Evolutionary conservation across 2,113 vertebrate species (phyloP), one percentile per base, ranked within the genome.

Genomic region (Lynx canadensis): DNA sequence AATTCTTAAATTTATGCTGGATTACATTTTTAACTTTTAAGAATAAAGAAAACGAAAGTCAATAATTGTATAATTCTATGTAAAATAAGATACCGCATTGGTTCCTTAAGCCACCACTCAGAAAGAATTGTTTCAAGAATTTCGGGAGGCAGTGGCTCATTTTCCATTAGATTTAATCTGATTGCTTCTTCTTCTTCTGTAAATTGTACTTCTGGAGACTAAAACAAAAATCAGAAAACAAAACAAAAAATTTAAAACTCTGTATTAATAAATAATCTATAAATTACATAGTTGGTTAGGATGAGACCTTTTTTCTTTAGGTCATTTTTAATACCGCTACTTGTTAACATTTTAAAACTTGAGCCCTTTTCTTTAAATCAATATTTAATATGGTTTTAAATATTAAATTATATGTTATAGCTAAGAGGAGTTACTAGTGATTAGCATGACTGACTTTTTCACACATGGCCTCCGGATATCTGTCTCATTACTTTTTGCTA

Each of bases 61-160:
- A 88, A 4, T 36, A 68, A 89, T 86, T 79, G 14, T 78, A 97
- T 19, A 94, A 88, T 74, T 13, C 80, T 71, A 50, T 50, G n/a
- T 71, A 81, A 52, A 97, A 84, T 89, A 66, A 89, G 97, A 60
- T 98, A 99, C 99, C 98, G 98, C 98, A 99, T 99, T 84, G 99
- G 99, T 94, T 99, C 99, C 95, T 99, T 98, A 95, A 98, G 98
- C 99, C 99, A 99, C 99, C 99, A 99, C 9, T 99, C 99, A 94
- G 85, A 96, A 89, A 99, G 94, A 89, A 99, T 97, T 55, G 91
- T 98, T 78, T 99, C 99, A 91, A 99, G 98, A 82, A 99, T 97
- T 96, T 99, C 98, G 45, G 97, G 31, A 91, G 99, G 98, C 66
- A 99, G 92, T 74, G 99, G 94, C 2, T 97, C 97, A 96, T 98